Conservation (phyloP, 2,888 invertebrate genomes). For the Acutogordius australiensis region DNA sequence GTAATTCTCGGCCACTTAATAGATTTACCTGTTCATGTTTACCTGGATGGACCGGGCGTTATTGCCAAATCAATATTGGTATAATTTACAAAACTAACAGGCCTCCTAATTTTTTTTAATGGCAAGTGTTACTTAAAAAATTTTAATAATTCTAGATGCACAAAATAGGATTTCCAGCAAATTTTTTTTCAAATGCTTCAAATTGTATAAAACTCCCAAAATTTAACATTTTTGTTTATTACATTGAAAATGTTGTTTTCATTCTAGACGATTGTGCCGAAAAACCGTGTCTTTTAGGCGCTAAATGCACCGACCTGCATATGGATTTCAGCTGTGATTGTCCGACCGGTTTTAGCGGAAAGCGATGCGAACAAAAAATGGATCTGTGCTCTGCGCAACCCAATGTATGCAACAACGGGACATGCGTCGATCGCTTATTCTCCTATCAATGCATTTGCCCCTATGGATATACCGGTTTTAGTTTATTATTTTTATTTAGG, state of each 20-base stretch:
- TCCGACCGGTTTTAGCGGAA: conserved; percentile 71
- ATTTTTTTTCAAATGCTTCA: too few relatives aligned
- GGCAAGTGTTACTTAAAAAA: too few relatives aligned
- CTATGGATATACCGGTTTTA: conserved; percentile 49
- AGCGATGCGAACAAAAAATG: conserved; percentile 74
- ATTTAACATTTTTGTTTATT: neutral
- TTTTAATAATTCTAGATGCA: too few relatives aligned
- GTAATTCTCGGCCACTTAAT: conserved; percentile 43
- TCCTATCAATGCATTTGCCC: conserved; percentile 58
- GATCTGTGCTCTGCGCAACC: conserved; percentile 50
- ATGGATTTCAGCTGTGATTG: conserved; percentile 75
- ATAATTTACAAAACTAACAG: conserved; percentile 12
- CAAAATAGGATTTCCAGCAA: too few relatives aligned
- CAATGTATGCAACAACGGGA: conserved; percentile 36
- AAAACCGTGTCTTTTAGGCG: conserved; percentile 55
- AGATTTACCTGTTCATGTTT: conserved; percentile 52
- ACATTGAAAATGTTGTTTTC: too few relatives aligned
- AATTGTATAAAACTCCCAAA: conserved; percentile 13
- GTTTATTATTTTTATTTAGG: too few relatives aligned
- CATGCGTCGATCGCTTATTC: conserved; percentile 60
- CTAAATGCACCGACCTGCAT: conserved; percentile 68
- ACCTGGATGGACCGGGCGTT: conserved; percentile 84
- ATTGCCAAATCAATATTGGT: conserved; percentile 38
- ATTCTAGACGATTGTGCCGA: conserved; percentile 53
- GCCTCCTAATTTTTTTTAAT: neutral